Evolutionary conservation across 2,888 invertebrate genomes (phyloP).

Genomic region (Mesorhabditis spiculigera): DNA sequence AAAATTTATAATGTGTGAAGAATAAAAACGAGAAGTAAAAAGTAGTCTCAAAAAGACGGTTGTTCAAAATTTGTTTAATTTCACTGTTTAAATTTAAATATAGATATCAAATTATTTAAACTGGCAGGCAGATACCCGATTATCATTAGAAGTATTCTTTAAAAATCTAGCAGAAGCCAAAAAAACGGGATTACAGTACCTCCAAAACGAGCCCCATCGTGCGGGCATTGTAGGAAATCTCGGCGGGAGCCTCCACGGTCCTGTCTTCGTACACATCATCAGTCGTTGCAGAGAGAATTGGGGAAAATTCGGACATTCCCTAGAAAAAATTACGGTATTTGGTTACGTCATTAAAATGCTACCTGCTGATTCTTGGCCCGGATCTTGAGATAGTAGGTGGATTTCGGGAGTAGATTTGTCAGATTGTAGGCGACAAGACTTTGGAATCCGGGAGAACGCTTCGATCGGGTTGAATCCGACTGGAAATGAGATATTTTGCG

Average conservation of each 20-base stretch:
- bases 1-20: not conserved
- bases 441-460: not conserved
- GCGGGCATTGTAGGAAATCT: constrained; percentile 19
- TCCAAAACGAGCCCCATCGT: constrained; percentile 28
- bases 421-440: constrained; percentile 34
- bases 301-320: constrained; percentile 47
- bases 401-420: constrained; percentile 41
- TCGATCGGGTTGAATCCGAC: not conserved
- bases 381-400: constrained; percentile 40
- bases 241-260: constrained; percentile 23
- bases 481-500: not conserved
- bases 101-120: constrained; percentile 1
- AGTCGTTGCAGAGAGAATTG: constrained; percentile 37
- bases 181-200: constrained; percentile 11
- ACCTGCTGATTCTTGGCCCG: constrained; percentile 20
- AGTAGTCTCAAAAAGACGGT: no score
- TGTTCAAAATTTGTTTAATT: not conserved
- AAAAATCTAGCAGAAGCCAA: no score
- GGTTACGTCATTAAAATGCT: not conserved
- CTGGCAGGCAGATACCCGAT: no score
- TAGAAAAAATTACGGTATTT: constrained; percentile 4
- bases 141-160: no score
- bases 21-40: not conserved
- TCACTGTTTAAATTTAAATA: not conserved
- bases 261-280: constrained; percentile 37